Conservation (phyloP, 2,797 vertebrate species). For the Xenops minutus region DNA sequence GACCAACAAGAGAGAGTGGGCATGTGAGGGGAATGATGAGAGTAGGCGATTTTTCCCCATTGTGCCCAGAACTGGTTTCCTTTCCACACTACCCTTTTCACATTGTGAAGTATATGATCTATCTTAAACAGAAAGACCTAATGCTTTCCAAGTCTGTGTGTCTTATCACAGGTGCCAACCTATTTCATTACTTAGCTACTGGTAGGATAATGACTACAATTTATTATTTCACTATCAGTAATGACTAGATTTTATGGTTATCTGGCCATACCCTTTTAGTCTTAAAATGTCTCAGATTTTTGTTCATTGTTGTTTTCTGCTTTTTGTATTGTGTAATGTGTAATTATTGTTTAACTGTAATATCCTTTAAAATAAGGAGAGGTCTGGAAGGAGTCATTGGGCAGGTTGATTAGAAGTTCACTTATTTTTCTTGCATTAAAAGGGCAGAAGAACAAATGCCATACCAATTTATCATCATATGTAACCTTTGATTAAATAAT, state of each 20-base stretch:
- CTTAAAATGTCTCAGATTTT: background rate
- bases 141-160: background rate
- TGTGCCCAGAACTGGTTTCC: background rate
- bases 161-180: background rate
- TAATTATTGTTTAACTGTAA: background rate
- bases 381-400: conserved; percentile 10
- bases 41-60: background rate
- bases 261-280: background rate
- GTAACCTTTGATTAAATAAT: conserved; percentile 41
- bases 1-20: background rate
- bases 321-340: background rate
- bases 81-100: background rate
- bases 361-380: background rate
- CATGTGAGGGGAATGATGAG: background rate
- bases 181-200: background rate
- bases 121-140: background rate
- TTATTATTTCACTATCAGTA: background rate
- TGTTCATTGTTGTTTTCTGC: background rate
- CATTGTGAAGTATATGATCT: background rate
- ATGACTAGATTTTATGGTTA: background rate
- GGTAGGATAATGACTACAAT: background rate
- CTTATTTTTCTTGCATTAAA: conserved; percentile 4
- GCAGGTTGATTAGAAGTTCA: conserved; percentile 19
- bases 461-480: conserved; percentile 51
- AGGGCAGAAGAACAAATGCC: conserved; percentile 26